Base-by-base conservation (phyloP, 2,113 vertebrate genomes). In the Lepus europaeus region DNA sequence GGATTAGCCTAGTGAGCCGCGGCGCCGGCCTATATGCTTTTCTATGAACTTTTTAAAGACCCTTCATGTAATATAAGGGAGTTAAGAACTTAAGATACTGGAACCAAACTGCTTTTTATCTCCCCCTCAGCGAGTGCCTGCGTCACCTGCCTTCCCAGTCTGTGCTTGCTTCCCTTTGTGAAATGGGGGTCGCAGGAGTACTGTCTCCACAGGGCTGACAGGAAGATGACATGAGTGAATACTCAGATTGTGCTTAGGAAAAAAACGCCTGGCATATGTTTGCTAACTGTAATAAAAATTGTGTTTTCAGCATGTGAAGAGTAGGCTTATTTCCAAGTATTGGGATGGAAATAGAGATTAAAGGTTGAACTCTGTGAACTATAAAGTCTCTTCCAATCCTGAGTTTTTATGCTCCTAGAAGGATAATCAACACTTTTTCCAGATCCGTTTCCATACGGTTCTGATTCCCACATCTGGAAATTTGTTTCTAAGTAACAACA, bases 381-480 rank as follows among this genome's bases (percentile, higher is more conserved):
- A n/a, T n/a, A 64, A 74, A 87, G 45, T 45, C 59, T 59, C 80
- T 81, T 78, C 51, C 81, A 79, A 31, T 23, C 39, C 77, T 77
- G 73, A 94, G 63, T 66, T 92, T 76, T 85, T 91, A 49, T 9
- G 23, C 5, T 73, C 73, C 33, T 59, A 17, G 36, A 64, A 90
- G 59, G 68, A 82, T 33, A 85, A 90, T 78, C 81, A 78, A 79
- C 53, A 33, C 49, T 66, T 84, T 45, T 36, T 59, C 68, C 20
- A 85, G 68, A 66, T 59, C 93, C 1, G 23, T 73, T 89, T 39
- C 90, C 31, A 69, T 33, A 56, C 1, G 0, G 39, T 76, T 93
- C 68, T 49, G 17, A 64, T 64, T 93, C 49, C 64, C 27, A 70
- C 27, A 36, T 74, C 93, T 91, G 86, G 86, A 82, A 96, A 78